phyloP scores from a whole-genome alignment of 2,888 invertebrate genomes.

The Prenolepis imparis region DNA sequence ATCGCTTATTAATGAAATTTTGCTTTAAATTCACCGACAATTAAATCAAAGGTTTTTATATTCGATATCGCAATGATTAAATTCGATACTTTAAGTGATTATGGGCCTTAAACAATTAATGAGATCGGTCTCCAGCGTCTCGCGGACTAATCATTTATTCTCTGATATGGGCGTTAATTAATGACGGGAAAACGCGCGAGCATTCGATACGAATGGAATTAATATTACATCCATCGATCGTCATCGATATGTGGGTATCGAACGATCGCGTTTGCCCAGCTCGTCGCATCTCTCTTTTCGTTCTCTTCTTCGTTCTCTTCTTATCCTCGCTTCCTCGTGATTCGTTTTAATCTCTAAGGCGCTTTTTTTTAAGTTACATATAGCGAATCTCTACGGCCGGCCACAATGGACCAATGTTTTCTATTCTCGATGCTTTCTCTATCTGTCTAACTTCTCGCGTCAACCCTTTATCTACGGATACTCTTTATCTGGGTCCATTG shows the following conservation, averaged over 20 bases:
- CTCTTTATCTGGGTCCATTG: neutral
- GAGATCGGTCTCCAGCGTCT: slow-evolving; percentile 26
- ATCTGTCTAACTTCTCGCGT: slow-evolving; percentile 17
- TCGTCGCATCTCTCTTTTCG: slow-evolving; percentile 40
- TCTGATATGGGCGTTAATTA: slow-evolving; percentile 64
- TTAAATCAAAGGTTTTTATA: neutral
- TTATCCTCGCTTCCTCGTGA: slow-evolving; percentile 23
- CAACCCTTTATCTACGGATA: slow-evolving; percentile 30
- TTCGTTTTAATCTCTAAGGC: slow-evolving; percentile 42
- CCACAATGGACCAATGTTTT: neutral
- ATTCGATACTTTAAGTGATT: neutral
- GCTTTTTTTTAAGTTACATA: slow-evolving; percentile 23
- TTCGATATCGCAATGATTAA: slow-evolving; percentile 2
- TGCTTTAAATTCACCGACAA: neutral
- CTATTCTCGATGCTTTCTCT: neutral
- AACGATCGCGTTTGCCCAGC: slow-evolving; percentile 10
- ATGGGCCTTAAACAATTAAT: neutral
- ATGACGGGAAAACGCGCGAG: slow-evolving; percentile 26
- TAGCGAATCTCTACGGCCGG: neutral
- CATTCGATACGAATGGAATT: slow-evolving; percentile 15
- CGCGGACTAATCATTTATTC: slow-evolving; percentile 45
- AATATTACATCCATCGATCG: neutral
- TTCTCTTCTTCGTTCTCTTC: slow-evolving; percentile 61
- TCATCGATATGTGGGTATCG: slow-evolving; percentile 7
- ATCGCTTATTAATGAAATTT: neutral